Evolutionary conservation across 53 echinoderm and acorn worm species (phyloP).

Genomic region (Zoroaster sp.): DNA sequence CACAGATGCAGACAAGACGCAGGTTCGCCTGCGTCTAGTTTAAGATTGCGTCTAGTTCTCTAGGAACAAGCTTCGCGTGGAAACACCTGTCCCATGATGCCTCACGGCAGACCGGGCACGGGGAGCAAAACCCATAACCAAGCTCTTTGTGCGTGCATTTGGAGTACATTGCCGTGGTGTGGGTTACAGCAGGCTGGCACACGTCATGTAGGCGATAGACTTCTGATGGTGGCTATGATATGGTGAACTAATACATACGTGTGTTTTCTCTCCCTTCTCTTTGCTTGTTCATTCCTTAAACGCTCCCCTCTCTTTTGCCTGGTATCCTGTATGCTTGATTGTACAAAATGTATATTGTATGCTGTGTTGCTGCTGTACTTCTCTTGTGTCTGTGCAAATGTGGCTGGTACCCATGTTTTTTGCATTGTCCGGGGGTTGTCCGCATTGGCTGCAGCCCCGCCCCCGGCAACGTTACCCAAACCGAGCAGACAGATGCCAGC

Average conservation of each 20-base stretch:
- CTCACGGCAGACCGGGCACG: too few relatives aligned
- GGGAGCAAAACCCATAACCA: too few relatives aligned
- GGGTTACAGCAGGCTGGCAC: neutral
- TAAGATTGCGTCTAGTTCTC: too few relatives aligned
- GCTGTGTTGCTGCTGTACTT: neutral
- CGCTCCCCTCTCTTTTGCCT: neutral
- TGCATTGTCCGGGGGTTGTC: neutral
- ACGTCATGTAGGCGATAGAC: too few relatives aligned
- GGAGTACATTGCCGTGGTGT: too few relatives aligned
- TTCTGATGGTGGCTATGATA: neutral
- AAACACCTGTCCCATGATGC: too few relatives aligned
- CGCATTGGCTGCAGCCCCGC: slow-evolving; percentile 59
- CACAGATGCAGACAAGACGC: too few relatives aligned
- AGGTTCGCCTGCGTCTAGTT: too few relatives aligned
- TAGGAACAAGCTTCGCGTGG: too few relatives aligned
- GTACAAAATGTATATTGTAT: neutral
- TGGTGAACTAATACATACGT: neutral
- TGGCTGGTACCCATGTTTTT: slow-evolving; percentile 41
- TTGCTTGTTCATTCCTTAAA: neutral
- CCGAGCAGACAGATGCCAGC: slow-evolving; percentile 53
- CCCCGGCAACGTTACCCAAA: slow-evolving; percentile 88
- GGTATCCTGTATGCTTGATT: neutral
- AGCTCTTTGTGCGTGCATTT: too few relatives aligned
- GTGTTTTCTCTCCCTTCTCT: neutral
- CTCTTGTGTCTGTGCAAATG: neutral